phyloP scores from a whole-genome alignment of 2,113 vertebrate species.

The Chamaetylas fuelleborni region DNA sequence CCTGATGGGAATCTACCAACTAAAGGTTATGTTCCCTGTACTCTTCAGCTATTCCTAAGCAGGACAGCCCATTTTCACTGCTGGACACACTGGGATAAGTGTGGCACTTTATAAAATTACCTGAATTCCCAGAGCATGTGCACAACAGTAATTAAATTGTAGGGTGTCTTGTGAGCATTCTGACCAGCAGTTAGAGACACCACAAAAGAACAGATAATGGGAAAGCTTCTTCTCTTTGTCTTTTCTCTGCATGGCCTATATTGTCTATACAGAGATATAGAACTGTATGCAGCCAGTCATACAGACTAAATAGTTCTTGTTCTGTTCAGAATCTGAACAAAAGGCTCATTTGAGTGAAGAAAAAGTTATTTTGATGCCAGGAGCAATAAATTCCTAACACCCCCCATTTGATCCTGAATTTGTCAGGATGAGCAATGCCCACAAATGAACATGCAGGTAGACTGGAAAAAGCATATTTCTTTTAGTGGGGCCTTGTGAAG shows the following conservation, averaged over 20 bases:
- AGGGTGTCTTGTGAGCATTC: background rate
- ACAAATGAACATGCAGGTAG: background rate
- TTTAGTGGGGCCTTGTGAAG: background rate
- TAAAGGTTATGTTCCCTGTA: background rate
- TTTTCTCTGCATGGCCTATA: background rate
- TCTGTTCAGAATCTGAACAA: background rate
- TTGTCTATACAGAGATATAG: background rate
- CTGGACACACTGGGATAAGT: background rate
- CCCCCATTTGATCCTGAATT: background rate
- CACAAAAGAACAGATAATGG: background rate
- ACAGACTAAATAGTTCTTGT: background rate
- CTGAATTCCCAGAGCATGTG: background rate
- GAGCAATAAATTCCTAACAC: background rate
- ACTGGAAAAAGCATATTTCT: background rate
- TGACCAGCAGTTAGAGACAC: background rate
- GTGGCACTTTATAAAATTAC: background rate
- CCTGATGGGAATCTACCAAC: background rate
- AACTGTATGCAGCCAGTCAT: background rate
- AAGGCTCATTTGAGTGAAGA: background rate
- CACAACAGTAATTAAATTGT: conserved; percentile 5
- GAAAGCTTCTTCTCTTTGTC: background rate
- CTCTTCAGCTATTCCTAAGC: background rate
- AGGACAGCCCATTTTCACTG: background rate
- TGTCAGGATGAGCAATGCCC: background rate
- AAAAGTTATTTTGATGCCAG: background rate